phyloP scores from a whole-genome alignment of 1,140 invertebrate species.

The Leptestheria dahalacensis region DNA sequence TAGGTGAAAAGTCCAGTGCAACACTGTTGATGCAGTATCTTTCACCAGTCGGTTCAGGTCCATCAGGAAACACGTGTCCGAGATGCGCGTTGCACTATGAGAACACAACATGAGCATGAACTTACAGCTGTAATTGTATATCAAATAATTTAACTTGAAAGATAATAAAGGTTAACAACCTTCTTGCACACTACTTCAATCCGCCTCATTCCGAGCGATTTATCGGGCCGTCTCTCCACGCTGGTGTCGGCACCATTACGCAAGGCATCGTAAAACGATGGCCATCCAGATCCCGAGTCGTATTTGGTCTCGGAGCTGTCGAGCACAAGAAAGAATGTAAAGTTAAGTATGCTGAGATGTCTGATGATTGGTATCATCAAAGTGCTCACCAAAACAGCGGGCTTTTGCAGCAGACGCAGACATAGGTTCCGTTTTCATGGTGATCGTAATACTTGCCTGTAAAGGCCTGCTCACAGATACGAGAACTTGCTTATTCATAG shows the following conservation, averaged over 20 bases:
- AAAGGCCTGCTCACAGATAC: slow-evolving; percentile 34
- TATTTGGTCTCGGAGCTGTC: slow-evolving; percentile 77
- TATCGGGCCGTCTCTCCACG: slow-evolving; percentile 41
- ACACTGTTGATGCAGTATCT: slow-evolving; percentile 93
- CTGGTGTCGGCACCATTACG: slow-evolving; percentile 74
- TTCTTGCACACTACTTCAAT: slow-evolving; percentile 5
- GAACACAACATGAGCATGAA: slow-evolving; percentile 3
- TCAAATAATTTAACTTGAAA: slow-evolving; percentile 5
- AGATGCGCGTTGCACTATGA: slow-evolving; percentile 75
- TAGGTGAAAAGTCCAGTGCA: slow-evolving; percentile 53
- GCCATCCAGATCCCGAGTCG: slow-evolving; percentile 93
- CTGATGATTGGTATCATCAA: neutral
- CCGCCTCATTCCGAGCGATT: neutral
- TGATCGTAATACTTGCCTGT: slow-evolving; percentile 78
- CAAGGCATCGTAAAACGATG: slow-evolving; percentile 90
- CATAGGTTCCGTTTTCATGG: slow-evolving; percentile 72
- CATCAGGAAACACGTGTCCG: slow-evolving; percentile 96
- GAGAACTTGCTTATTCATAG: neutral
- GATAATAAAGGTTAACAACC: neutral
- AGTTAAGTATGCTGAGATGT: neutral
- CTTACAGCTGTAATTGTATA: too few relatives aligned
- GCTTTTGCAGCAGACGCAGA: slow-evolving; percentile 81
- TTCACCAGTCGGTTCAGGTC: slow-evolving; percentile 79
- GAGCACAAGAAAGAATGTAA: neutral
- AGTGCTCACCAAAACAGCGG: slow-evolving; percentile 46